Base-by-base conservation (phyloP, 2,797 vertebrate genomes). In the Serranus cabrilla region DNA sequence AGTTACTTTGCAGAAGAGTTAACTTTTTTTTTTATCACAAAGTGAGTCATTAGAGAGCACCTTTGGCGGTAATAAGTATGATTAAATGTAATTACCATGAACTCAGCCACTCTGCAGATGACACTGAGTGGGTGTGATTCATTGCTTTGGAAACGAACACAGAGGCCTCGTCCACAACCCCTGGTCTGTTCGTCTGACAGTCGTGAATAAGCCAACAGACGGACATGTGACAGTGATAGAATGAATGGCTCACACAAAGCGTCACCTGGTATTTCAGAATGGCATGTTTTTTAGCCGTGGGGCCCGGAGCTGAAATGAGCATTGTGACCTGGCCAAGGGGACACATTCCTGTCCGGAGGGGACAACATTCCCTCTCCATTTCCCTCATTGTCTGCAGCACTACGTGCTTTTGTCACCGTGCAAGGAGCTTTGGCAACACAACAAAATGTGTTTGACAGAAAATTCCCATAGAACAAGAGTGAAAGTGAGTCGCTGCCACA, bases 261-360 rank as follows among this genome's bases (percentile, higher is more conserved):
- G 50, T 91, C 90, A 93, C 88, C 91, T 88, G 91, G 87, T 81
- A 89, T 86, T 83, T 89, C 64, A 84, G 82, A 89, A 78, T 84
- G 90, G 84, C 58, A 51, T 85, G 76, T 80, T 65, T 85, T 76
- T 83, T 74, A 39, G 57, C 8, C 0, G 2, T 70, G 74, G 83
- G 79, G 65, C 54, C 34, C 42, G 2, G 23, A 34, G 60, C 31
- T 88, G 83, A 92, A 91, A 83, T 43, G 69, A 69, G 71, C 81
- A 72, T 85, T 92, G 84, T 93, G 90, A 87, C 84, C 54, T 61
- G 81, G 61, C 74, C 65, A 72, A 88, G 82, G 81, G 83, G 87
- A 87, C 90, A 80, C 91, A 94, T 93, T 93, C 92, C 89, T 77
- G 23, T 75, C 60, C 60, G 31, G 62, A 61, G 74, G 75, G 85